These are phyloP conservation scores for Phycodurus eques DNA, from an alignment of 2,113 vertebrate genomes.

Conservation along the genomic window DNA sequence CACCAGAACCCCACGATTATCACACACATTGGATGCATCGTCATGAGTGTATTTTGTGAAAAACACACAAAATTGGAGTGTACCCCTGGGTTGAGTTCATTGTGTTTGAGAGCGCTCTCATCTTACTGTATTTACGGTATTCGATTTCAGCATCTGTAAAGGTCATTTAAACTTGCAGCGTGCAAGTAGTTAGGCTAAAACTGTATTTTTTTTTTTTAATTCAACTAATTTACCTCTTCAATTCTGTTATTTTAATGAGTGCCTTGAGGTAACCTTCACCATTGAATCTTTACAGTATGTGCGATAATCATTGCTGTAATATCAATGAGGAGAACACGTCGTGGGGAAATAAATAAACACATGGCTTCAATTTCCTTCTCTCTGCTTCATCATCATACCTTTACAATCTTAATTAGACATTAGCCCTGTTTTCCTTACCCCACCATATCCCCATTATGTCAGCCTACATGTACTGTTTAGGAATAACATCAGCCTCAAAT, in stretches of 20 bases:
- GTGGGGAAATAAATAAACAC: conserved; percentile 44
- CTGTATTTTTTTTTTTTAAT: not conserved
- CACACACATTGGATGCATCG: conserved; percentile 22
- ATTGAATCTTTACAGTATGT: not conserved
- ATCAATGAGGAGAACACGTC: conserved; percentile 21
- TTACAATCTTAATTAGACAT: conserved; percentile 67
- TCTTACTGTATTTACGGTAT: conserved; percentile 10
- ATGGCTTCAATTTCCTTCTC: conserved; percentile 57
- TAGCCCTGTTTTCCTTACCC: conserved; percentile 45
- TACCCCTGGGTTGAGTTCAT: conserved; percentile 33
- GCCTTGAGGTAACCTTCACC: not conserved
- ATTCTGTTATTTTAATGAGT: not conserved
- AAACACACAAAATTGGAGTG: conserved; percentile 31
- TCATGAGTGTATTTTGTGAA: conserved; percentile 40
- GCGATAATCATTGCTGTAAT: not conserved
- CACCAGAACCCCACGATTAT: conserved; percentile 38
- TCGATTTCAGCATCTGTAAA: conserved; percentile 15
- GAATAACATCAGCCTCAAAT: conserved; percentile 54
- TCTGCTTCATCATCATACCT: conserved; percentile 62
- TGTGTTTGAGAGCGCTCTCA: conserved; percentile 27
- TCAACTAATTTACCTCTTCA: not conserved
- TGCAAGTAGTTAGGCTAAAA: not conserved
- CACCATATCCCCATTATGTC: conserved; percentile 57
- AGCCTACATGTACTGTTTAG: conserved; percentile 48
- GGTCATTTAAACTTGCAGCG: not conserved